A percentile compares a stretch with the other conserved stretches of the same genome.
Conservation (phyloP, 2,113 vertebrate genomes). For the Petrocephalus microphthalmus region DNA sequence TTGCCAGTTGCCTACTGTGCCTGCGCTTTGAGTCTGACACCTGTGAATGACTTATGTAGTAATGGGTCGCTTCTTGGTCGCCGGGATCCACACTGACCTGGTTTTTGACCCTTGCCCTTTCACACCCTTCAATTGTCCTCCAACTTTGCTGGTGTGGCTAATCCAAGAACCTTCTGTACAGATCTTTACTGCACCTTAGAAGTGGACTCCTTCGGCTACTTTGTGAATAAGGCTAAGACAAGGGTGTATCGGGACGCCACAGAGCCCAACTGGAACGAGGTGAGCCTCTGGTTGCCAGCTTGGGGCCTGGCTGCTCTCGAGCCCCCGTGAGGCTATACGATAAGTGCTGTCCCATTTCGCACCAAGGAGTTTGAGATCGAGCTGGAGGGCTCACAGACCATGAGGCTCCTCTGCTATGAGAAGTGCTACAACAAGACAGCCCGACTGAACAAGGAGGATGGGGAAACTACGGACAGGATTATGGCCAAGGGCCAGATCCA, state of each 20-base stretch:
- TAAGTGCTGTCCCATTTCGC: neutral
- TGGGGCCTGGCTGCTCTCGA: neutral
- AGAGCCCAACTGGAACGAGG: constrained; percentile 93
- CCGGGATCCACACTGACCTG: neutral
- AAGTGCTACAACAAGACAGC: constrained; percentile 76
- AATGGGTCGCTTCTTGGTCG: neutral
- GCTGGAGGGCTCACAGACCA: constrained; percentile 85
- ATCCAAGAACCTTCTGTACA: constrained; percentile 34
- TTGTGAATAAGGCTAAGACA: constrained; percentile 94
- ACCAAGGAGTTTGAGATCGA: constrained; percentile 93
- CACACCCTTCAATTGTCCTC: neutral
- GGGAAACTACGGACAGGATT: constrained; percentile 75
- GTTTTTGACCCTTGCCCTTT: too few relatives aligned
- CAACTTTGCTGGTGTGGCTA: neutral
- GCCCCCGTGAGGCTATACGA: neutral
- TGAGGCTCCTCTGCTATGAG: constrained; percentile 85
- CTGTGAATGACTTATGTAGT: neutral
- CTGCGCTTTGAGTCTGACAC: neutral
- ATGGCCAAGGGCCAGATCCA: constrained; percentile 86
- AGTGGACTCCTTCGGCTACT: constrained; percentile 93
- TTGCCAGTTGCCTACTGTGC: neutral
- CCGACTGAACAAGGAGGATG: constrained; percentile 75
- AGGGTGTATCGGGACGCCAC: constrained; percentile 84
- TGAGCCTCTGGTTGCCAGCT: constrained; percentile 42
- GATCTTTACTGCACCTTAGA: constrained; percentile 90